phyloP scores from a whole-genome alignment of 2,797 vertebrate species.

The Manis crassicaudata region DNA sequence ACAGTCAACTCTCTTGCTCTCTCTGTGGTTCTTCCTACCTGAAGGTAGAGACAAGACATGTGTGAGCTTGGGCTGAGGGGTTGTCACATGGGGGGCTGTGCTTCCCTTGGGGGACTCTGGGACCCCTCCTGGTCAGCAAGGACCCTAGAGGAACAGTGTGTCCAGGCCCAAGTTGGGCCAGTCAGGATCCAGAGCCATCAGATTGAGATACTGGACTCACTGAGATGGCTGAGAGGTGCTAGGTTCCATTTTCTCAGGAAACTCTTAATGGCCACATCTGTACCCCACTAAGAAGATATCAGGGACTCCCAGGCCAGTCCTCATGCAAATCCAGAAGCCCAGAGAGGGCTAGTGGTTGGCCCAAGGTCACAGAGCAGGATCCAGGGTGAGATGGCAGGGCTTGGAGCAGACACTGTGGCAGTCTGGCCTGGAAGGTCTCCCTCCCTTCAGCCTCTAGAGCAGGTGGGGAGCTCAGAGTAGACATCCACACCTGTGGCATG shows the following conservation, averaged over 20 bases:
- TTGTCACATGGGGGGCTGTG: background rate
- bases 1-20: background rate
- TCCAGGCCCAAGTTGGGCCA: background rate
- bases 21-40: background rate
- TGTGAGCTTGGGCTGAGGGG: background rate
- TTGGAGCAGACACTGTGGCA: background rate
- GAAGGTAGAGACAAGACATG: background rate
- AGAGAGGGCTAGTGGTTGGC: background rate
- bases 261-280: background rate
- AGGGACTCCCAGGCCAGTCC: background rate
- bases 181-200: background rate
- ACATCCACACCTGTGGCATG: background rate
- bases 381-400: background rate
- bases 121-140: background rate
- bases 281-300: background rate
- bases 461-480: background rate
- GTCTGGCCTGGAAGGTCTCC: background rate
- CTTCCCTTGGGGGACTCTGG: background rate
- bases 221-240: background rate
- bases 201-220: background rate
- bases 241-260: background rate
- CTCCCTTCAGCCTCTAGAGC: background rate
- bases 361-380: background rate
- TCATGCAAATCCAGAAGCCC: background rate
- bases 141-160: background rate